Conservation (phyloP, 2,888 invertebrate species). For the Brachypterus glaber region DNA sequence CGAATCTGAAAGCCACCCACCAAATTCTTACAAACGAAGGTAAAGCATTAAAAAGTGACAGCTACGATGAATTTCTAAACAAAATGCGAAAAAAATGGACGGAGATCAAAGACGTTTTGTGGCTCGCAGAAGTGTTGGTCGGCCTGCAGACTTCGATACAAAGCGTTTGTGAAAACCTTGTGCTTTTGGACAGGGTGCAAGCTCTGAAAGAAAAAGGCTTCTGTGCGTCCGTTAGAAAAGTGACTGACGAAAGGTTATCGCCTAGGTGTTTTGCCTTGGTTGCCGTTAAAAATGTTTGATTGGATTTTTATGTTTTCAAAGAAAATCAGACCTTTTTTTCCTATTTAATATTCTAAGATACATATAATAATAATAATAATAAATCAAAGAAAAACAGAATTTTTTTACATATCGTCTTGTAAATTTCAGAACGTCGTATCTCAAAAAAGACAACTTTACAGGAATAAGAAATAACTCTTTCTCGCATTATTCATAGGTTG, state of each 20-base stretch:
- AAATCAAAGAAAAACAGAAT: too few relatives aligned
- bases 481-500: too few relatives aligned
- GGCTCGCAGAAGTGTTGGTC: constrained; percentile 39
- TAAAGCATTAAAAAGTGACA: too few relatives aligned
- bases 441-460: too few relatives aligned
- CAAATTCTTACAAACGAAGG: constrained; percentile 19
- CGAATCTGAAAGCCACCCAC: constrained; percentile 30
- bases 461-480: too few relatives aligned
- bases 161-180: constrained; percentile 48
- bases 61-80: constrained; percentile 22
- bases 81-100: constrained; percentile 34
- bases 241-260: constrained; percentile 53
- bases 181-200: constrained; percentile 46
- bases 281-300: too few relatives aligned
- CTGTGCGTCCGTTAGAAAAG: constrained; percentile 45
- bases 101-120: constrained; percentile 31
- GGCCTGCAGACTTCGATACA: constrained; percentile 46
- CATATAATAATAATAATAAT: too few relatives aligned
- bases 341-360: too few relatives aligned
- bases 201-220: constrained; percentile 39
- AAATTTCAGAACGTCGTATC: too few relatives aligned
- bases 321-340: too few relatives aligned
- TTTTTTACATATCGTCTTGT: too few relatives aligned
- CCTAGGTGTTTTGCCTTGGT: constrained; percentile 56
- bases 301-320: too few relatives aligned